Conservation (phyloP, 2,888 invertebrate species). For the Cactoblastis cactorum region DNA sequence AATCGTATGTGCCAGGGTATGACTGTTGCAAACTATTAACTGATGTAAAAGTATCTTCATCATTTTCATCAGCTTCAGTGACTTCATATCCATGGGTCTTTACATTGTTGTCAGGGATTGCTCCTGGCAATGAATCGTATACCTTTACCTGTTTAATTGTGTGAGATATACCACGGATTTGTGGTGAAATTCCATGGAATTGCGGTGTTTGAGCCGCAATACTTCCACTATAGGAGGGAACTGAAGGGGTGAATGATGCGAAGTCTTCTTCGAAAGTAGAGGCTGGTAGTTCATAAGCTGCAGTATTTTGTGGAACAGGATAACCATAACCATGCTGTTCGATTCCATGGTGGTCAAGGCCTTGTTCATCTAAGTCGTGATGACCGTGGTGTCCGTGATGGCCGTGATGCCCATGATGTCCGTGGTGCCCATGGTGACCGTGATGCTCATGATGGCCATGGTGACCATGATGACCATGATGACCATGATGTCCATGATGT, state of each 20-base stretch:
- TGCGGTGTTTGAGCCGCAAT: conserved; percentile 37
- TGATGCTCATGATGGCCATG: conserved; percentile 33
- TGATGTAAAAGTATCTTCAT: conserved; percentile 56
- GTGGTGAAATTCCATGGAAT: conserved; percentile 40
- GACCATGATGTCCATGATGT: conserved; percentile 21
- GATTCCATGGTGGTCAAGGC: conserved; percentile 23
- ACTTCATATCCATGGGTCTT: conserved; percentile 58
- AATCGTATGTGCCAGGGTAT: conserved; percentile 55
- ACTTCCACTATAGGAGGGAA: conserved; percentile 36
- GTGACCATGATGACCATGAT: conserved; percentile 30
- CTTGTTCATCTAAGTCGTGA: conserved; percentile 25
- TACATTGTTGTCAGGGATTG: conserved; percentile 33
- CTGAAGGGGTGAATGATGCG: conserved; percentile 41
- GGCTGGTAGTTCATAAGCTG: conserved; percentile 50
- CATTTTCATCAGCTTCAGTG: conserved; percentile 59
- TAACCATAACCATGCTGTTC: conserved; percentile 28
- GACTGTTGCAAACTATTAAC: conserved; percentile 53
- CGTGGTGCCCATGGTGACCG: conserved; percentile 37
- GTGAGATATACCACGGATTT: conserved; percentile 48
- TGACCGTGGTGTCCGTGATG: conserved; percentile 35
- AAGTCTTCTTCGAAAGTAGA: conserved; percentile 53
- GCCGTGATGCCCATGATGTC: conserved; percentile 38
- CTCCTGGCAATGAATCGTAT: conserved; percentile 58
- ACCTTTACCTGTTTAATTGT: conserved; percentile 70
- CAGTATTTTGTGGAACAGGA: conserved; percentile 35